These are phyloP conservation scores for Zaprionus lachaisei DNA, from an alignment of 1,140 invertebrate species.

Conservation along the genomic window DNA sequence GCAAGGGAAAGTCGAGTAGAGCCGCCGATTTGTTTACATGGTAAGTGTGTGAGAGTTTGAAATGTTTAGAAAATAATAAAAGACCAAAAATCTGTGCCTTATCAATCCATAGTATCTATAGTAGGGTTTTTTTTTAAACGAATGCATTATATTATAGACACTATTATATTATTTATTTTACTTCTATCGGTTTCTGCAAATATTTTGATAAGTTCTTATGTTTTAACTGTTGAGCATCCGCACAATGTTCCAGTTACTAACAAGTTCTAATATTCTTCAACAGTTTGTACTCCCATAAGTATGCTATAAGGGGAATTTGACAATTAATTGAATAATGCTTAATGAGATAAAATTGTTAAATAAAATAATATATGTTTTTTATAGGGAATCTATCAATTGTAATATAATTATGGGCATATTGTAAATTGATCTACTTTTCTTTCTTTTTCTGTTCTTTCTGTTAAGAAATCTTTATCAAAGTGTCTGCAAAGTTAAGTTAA, in stretches of 20 bases:
- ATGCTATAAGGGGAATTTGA: constrained; percentile 20
- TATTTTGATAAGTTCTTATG: background rate
- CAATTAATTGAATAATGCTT: background rate
- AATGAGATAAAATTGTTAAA: background rate
- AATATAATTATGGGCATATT: too few species aligned
- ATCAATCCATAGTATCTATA: background rate
- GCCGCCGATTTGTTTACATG: constrained; percentile 29
- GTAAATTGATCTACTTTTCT: too few species aligned
- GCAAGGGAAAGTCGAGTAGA: background rate
- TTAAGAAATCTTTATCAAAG: background rate
- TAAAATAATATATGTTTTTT: background rate
- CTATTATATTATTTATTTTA: background rate
- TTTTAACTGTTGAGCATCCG: background rate
- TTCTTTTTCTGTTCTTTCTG: too few species aligned
- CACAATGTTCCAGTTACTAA: background rate
- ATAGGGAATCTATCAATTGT: too few species aligned
- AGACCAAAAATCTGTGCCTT: too few species aligned
- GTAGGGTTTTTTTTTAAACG: background rate
- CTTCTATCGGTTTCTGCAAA: background rate
- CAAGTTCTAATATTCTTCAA: background rate
- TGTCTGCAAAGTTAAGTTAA: background rate
- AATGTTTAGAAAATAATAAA: too few species aligned
- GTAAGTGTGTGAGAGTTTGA: constrained; percentile 22
- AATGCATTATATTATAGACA: background rate
- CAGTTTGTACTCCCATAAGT: constrained; percentile 31